These are phyloP conservation scores for Muntiacus reevesi DNA, from an alignment of 2,113 vertebrate species.

Conservation along the genomic window DNA sequence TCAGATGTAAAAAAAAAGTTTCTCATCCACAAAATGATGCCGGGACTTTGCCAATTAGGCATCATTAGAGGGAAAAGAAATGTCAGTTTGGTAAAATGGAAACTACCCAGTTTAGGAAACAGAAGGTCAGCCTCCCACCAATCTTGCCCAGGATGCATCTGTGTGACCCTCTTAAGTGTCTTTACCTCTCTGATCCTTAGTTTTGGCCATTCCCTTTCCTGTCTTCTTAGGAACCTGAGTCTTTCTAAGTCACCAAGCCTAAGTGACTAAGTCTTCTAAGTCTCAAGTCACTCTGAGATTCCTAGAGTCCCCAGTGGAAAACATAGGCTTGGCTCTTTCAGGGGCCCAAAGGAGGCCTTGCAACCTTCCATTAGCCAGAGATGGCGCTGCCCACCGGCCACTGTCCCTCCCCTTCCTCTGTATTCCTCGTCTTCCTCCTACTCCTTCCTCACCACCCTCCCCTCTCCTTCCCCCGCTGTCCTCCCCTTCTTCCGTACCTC, in stretches of 20 bases:
- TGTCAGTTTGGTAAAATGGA: not conserved
- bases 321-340: not conserved
- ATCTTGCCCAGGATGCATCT: not conserved
- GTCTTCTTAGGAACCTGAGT: not conserved
- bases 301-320: not conserved
- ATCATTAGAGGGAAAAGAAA: not conserved
- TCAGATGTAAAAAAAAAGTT: not conserved
- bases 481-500: not conserved
- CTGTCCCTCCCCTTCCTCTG: not conserved
- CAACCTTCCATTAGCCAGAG: not conserved
- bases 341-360: not conserved
- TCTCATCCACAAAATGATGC: not conserved
- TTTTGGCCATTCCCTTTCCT: not conserved
- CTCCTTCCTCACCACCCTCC: not conserved
- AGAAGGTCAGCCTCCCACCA: not conserved
- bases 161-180: not conserved
- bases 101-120: not conserved
- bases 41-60: not conserved
- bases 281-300: not conserved
- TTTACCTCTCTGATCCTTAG: not conserved
- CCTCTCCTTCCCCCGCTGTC: not conserved
- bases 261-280: not conserved
- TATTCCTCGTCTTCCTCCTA: not conserved
- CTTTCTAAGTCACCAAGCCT: not conserved
- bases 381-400: not conserved